Conservation (phyloP, 2,113 vertebrate genomes). For the Parotia lawesii region DNA sequence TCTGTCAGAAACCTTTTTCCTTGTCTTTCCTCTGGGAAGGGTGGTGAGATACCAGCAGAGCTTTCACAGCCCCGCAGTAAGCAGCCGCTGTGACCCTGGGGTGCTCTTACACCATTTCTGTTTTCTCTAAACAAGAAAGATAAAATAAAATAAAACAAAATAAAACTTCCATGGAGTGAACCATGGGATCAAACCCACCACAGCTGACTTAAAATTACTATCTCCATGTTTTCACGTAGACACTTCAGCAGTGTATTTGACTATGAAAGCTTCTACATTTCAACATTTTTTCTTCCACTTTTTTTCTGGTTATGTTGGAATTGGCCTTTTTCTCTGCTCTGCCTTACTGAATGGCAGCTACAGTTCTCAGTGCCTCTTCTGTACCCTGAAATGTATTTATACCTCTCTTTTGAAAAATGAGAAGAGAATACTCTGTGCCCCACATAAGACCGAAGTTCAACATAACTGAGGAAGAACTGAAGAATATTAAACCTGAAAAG, state of each 20-base stretch:
- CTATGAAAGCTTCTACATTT: neutral
- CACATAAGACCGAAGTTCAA: neutral
- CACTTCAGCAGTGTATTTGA: neutral
- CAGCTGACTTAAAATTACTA: neutral
- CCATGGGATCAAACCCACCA: neutral
- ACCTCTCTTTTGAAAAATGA: constrained; percentile 8
- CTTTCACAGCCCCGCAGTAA: neutral
- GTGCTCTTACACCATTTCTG: neutral
- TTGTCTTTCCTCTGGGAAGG: neutral
- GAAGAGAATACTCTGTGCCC: neutral
- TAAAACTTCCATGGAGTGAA: neutral
- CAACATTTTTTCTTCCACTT: neutral
- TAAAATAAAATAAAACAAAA: neutral
- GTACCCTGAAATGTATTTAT: neutral
- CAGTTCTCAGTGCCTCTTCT: neutral
- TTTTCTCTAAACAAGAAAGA: neutral
- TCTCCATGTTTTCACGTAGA: neutral
- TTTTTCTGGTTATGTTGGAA: neutral
- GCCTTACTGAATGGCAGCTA: neutral
- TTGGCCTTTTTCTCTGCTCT: neutral
- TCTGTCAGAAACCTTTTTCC: constrained; percentile 29
- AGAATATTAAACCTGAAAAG: neutral
- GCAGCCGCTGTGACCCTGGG: neutral
- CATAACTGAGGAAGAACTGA: constrained; percentile 2
- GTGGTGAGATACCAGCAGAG: neutral